Evolutionary conservation across 2,888 invertebrate species (phyloP), one percentile per base, ranked within the genome.

Genomic region (Lasioglossum morio): DNA sequence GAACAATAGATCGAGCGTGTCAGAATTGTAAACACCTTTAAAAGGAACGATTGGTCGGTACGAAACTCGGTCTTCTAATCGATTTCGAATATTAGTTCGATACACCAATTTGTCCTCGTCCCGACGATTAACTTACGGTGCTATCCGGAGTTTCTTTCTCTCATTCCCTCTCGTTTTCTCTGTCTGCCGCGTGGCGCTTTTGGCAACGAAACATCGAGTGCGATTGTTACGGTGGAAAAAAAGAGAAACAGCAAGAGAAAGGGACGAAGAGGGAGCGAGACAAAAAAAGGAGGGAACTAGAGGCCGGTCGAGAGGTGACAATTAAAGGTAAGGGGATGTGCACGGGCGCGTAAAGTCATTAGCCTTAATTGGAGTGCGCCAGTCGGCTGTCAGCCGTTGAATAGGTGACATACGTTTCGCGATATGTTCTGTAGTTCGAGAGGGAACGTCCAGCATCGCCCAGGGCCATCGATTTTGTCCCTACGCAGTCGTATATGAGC

Each of bases 301-400:
- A 79, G 85, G 82, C 79, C 73, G 82, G 77, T 81, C 86, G 88
- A 88, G 87, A 88, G 90, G 81, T 90, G 88, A 91, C 89, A 91
- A 89, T 91, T 91, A 90, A 89, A 91, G 89, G 87, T 90, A 88
- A 88, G 90, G 80, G 90, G 86, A 85, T 84, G 89, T 81, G 84
- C 89, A 85, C 82, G 89, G 89, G 89, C 90, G 92, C 92, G 92
- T 92, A 92, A 92, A 92, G 92, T 92, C 92, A 92, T 92, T 92
- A 92, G 92, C 92, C 92, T 91, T 92, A 92, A 92, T 92, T 92
- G 92, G 92, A 92, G 92, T 91, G 92, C 91, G 90, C 91, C 89
- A 89, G 82, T 87, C 82, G 82, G 85, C 88, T 91, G 91, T 91
- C 91, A 91, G 85, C 84, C 82, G 90, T 82, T 86, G 90, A 91